A percentile compares a stretch with the other conserved stretches of the same genome.
These are phyloP conservation scores for Drosophila macrospina DNA, from an alignment of 2,888 invertebrate species.

Conservation along the genomic window DNA sequence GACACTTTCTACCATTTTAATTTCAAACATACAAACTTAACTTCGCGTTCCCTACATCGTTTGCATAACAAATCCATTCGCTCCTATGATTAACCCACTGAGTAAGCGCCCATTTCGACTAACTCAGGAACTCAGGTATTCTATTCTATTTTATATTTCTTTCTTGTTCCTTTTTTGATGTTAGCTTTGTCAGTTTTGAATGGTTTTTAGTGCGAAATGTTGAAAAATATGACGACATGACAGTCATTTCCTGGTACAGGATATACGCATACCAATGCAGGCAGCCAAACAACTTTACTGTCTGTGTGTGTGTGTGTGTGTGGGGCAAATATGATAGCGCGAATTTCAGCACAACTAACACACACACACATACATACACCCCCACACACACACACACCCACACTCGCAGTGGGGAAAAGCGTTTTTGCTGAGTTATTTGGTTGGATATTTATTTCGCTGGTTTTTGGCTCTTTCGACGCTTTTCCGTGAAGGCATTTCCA, in stretches of 20 bases:
- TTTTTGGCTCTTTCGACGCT: constrained; percentile 35
- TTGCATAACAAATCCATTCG: not conserved
- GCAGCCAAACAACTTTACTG: not conserved
- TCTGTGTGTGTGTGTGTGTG: constrained; percentile 19
- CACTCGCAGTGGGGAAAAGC: constrained; percentile 1
- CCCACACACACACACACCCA: not conserved
- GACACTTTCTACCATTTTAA: no score
- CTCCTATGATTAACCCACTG: constrained; percentile 29
- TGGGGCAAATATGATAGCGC: constrained; percentile 45
- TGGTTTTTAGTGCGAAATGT: constrained; percentile 42
- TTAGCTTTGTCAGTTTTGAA: constrained; percentile 28
- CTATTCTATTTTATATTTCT: not conserved
- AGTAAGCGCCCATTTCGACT: constrained; percentile 15
- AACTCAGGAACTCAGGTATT: not conserved
- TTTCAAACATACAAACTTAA: not conserved
- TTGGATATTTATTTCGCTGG: constrained; percentile 51
- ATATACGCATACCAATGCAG: constrained; percentile 30
- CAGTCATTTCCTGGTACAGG: constrained; percentile 52
- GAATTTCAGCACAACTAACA: constrained; percentile 26
- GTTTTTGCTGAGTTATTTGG: constrained; percentile 48
- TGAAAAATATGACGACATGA: constrained; percentile 57
- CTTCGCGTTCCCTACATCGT: not conserved
- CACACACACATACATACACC: constrained; percentile 3
- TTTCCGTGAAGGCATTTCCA: constrained; percentile 49
- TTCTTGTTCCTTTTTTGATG: not conserved